Base-by-base conservation (phyloP, 1,140 invertebrate genomes). In the Conus betulinus region DNA sequence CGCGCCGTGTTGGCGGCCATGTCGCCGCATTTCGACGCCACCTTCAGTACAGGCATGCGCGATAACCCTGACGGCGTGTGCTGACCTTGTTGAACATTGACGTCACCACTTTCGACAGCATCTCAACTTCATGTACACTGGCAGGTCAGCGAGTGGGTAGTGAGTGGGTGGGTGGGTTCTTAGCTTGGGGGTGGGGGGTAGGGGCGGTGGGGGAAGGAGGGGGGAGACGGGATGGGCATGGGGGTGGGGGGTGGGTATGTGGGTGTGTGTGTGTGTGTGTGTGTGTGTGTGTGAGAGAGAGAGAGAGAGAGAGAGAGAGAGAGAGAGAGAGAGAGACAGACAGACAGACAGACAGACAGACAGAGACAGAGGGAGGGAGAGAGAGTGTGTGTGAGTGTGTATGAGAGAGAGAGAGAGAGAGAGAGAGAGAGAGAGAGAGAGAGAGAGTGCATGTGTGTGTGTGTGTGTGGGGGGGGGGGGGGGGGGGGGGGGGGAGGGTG, bases 41-140 rank as follows among this genome's bases (percentile, higher is more conserved):
- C 91, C 87, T 92, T 91, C 88, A 88, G 90, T 7, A 92, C 91
- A 0, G 93, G 93, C 57, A 93, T 93, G 92, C 76, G 92, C 3
- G 93, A 93, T 85, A 92, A 91, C 76, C 89, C 90, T 15, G 91
- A 93, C 51, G 91, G 91, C 1, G 88, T 91, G 15, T 91, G 15
- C 90, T 93, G 5, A 91, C 81, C 23, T 82, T 93, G 51, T 91
- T 92, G 6, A 91, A 91, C 39, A 90, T 93, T 53, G 91, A 92
- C 60, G 89, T 90, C 71, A 86, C 84, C 78, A 93, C 91, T 8
- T 93, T 93, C 88, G 91, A 93, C 76, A 92, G 90, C 67, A 92
- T 93, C 86, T 93, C n/a, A 90, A 90, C 60, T 93, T 93, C 87
- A 88, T 93, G 39, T 93, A 93, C 88, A 91, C 91, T 10, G 93